These are phyloP conservation scores for Rattus norvegicus DNA, from an alignment of 2,113 vertebrate genomes.

Conservation along the genomic window DNA sequence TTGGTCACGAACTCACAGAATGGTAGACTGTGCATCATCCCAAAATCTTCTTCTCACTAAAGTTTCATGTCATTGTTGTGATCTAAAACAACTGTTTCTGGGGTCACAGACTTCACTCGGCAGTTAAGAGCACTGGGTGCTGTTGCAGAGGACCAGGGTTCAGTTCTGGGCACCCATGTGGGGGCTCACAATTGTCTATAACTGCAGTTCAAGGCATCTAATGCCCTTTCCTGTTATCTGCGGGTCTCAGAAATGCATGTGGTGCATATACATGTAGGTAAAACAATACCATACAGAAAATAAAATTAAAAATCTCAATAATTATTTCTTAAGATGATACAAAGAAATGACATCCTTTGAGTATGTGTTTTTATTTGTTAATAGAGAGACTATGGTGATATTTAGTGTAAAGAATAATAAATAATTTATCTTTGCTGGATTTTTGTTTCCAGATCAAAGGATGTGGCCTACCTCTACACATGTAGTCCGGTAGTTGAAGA, in stretches of 20 bases:
- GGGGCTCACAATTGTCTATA: not conserved
- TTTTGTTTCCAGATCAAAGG: not conserved
- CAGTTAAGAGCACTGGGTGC: too few relatives aligned
- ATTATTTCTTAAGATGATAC: not conserved
- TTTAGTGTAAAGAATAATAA: not conserved
- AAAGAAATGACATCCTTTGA: not conserved
- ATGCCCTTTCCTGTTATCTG: not conserved
- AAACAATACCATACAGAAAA: not conserved
- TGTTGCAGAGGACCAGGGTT: not conserved
- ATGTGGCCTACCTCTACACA: conserved; percentile 82
- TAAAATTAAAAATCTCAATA: not conserved
- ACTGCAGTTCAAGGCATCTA: not conserved
- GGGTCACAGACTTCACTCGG: not conserved
- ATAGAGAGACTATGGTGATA: not conserved
- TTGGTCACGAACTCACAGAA: not conserved
- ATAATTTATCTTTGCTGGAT: not conserved
- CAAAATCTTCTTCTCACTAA: not conserved
- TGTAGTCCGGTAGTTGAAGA: conserved; percentile 86
- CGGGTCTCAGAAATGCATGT: not conserved
- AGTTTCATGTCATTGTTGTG: not conserved
- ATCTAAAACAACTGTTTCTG: not conserved
- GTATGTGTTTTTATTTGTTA: not conserved
- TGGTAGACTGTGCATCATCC: not conserved
- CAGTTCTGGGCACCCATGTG: not conserved
- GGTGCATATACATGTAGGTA: not conserved